phyloP scores from a whole-genome alignment of 2,797 vertebrate species.

The Fratercula arctica region DNA sequence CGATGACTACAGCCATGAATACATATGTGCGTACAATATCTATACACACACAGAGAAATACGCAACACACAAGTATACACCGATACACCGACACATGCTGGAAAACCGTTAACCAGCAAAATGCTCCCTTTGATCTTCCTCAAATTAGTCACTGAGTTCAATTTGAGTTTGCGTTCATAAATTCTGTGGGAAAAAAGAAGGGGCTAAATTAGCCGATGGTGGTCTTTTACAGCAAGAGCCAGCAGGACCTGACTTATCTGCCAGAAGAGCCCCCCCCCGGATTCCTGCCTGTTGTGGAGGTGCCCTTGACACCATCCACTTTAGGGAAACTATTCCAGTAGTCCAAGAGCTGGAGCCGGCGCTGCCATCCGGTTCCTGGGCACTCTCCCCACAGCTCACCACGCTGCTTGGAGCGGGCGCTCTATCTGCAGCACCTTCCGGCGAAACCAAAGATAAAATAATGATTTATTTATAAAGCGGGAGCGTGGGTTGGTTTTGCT shows the following conservation, averaged over 20 bases:
- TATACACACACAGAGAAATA: not conserved
- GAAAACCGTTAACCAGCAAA: not conserved
- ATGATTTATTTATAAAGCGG: not conserved
- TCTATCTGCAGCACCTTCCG: not conserved
- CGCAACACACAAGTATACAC: fast-evolving
- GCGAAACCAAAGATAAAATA: not conserved
- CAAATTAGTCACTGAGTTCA: too few species aligned
- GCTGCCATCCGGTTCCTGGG: not conserved
- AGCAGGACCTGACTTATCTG: not conserved
- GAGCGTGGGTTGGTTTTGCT: fast-evolving
- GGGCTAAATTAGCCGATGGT: not conserved
- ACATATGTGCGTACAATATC: fast-evolving
- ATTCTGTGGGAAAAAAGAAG: not conserved
- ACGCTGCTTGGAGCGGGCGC: not conserved
- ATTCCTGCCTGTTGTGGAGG: not conserved
- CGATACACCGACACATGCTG: not conserved
- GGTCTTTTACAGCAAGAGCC: not conserved
- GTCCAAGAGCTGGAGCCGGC: fast-evolving
- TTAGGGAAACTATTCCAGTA: not conserved
- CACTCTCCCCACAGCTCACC: not conserved
- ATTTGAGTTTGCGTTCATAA: not conserved
- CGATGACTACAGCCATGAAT: fast-evolving
- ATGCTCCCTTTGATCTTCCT: not conserved
- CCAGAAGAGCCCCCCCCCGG: too few species aligned
- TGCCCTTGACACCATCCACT: slow-evolving; percentile 24